Evolutionary conservation across 2,797 vertebrate species (phyloP).

Genomic region (Sitta carolinensis): DNA sequence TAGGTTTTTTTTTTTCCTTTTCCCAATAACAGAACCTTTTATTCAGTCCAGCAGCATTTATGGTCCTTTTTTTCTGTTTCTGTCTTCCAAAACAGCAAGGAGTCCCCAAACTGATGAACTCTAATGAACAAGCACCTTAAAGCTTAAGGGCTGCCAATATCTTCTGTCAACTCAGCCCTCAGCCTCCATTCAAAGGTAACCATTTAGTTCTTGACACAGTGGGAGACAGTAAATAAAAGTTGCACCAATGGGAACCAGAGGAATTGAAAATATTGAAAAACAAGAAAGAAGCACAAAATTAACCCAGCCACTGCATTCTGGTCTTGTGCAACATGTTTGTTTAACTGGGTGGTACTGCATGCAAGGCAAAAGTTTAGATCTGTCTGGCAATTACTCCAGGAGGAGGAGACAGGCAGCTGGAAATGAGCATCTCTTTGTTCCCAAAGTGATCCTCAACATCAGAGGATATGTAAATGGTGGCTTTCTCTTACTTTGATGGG

Average conservation of each 20-base stretch:
- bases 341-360: background rate
- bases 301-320: background rate
- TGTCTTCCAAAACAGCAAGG: background rate
- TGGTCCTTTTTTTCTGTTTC: background rate
- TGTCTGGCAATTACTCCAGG: background rate
- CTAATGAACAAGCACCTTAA: background rate
- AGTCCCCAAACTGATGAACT: background rate
- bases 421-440: background rate
- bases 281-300: constrained; percentile 6
- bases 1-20: background rate
- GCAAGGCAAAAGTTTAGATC: background rate
- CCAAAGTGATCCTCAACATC: background rate
- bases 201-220: background rate
- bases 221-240: background rate
- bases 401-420: background rate
- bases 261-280: background rate
- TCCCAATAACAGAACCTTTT: background rate
- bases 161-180: background rate
- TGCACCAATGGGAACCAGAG: background rate
- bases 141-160: background rate
- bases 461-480: background rate
- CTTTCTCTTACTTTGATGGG: background rate
- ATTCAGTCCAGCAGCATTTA: constrained; percentile 20
- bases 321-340: background rate
- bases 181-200: background rate